Base-by-base conservation (phyloP, 1,140 invertebrate genomes). In the Melipona quadrifasciata region DNA sequence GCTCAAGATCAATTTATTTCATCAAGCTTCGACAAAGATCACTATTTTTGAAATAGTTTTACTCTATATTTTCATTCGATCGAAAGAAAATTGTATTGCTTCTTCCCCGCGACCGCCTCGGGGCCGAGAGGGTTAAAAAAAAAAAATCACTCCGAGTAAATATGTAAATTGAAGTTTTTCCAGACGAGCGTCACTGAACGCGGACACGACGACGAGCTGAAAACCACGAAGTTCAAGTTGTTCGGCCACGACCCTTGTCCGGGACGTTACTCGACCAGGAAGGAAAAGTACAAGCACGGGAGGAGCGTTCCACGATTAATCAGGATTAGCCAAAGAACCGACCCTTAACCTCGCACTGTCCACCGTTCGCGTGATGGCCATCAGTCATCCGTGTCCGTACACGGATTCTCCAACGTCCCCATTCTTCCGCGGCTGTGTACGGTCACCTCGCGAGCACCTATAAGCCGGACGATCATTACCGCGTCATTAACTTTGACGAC, bases 401-500 rank as follows among this genome's bases (percentile, higher is more conserved):
- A 64, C 81, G 53, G 31, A 47, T 51, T 39, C 68, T 24, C 14
- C 55, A 19, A n/a, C 34, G 71, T 72, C 82, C 79, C 79, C 39
- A 8, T 79, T 68, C 79, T 47, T 57, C 71, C 47, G 53, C 57
- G 24, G n/a, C 14, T 71, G n/a, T 71, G n/a, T 1, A 55, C 64
- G 83, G 67, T 73, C 57, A 57, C 71, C 80, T 76, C 84, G 87
- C 85, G 87, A 68, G 71, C 80, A 73, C 77, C 82, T 86, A 85
- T 78, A 87, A 86, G 89, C 87, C 80, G 82, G 84, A 82, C 90
- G 75, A 91, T 91, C 92, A 93, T 93, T 93, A 93, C 90, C 75
- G 87, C 91, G 90, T 93, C 92, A 92, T 93, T 93, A 93, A 91
- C 68, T 92, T 93, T 92, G 92, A 93, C 90, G 91, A 91, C 89